Evolutionary conservation across 2,888 invertebrate species (phyloP).

Genomic region (Leptinotarsa juncta): DNA sequence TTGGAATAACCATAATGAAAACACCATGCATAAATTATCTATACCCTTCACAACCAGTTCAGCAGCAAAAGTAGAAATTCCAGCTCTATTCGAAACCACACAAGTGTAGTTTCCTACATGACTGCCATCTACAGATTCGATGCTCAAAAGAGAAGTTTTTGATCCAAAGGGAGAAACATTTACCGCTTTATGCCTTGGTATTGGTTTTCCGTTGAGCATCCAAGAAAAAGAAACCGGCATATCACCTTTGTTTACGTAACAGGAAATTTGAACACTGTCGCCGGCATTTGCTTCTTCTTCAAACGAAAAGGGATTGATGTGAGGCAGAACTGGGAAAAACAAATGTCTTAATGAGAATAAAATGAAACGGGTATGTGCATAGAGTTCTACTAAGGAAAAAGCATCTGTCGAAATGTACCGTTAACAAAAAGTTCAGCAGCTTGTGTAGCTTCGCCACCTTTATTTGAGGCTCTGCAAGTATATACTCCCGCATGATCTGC

Average conservation of each 20-base stretch:
- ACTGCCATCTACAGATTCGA: constrained; percentile 69
- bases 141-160: constrained; percentile 74
- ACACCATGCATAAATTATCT: constrained; percentile 6
- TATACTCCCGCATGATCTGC: constrained; percentile 79
- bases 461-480: constrained; percentile 76
- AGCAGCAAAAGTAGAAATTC: constrained; percentile 66
- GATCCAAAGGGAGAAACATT: constrained; percentile 72
- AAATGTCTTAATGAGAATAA: constrained; percentile 3
- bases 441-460: constrained; percentile 74
- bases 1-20: background rate
- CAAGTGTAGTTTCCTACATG: constrained; percentile 72
- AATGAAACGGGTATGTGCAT: constrained; percentile 4
- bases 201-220: constrained; percentile 76
- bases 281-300: constrained; percentile 75
- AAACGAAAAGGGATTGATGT: constrained; percentile 76
- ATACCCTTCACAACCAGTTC: constrained; percentile 70
- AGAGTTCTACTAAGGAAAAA: constrained; percentile 13
- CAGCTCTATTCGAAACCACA: constrained; percentile 68
- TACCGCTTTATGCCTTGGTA: constrained; percentile 69
- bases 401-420: constrained; percentile 67
- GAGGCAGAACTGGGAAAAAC: constrained; percentile 68
- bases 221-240: constrained; percentile 77
- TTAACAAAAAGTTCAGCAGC: constrained; percentile 75
- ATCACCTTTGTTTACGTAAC: constrained; percentile 75
- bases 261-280: constrained; percentile 75